Base-by-base conservation (phyloP, 2,888 invertebrate species). In the Noctua janthe region DNA sequence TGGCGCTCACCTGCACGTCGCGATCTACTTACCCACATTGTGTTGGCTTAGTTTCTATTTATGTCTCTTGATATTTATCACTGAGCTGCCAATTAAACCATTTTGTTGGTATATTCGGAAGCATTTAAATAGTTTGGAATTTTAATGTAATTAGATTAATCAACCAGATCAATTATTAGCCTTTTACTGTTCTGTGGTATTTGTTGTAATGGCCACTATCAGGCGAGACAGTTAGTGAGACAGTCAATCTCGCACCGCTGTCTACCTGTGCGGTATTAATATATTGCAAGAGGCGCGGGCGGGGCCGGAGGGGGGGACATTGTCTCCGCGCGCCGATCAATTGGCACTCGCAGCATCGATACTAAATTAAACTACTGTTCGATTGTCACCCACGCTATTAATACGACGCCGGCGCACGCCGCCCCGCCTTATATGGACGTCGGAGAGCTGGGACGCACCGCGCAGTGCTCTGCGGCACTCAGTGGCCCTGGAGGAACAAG, bases 321-420 rank as follows among this genome's bases (percentile, higher is more conserved):
- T 80, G 80, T 84, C 80, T 83, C 71, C 81, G 81, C 76, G 69
- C 74, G 80, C 82, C 81, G 77, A 84, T 78, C 85, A 79, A 90
- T 89, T 90, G 90, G 87, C 90, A 82, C 80, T 73, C 74, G 54
- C 20, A 49, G 70, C 85, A 89, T 89, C 85, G 90, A 86, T 84
- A 89, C 90, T 87, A 87, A 90, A 88, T 90, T 90, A 90, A 89
- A 87, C 90, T 79, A 56, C 74, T 64, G 85, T 87, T 89, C 85
- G 81, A 90, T 90, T 90, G 86, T 89, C 83, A 84, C 78, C 54
- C 43, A 69, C 72, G 74, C 81, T 90, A 90, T 83, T 81, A 77
- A 90, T 90, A 90, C 75, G 71, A 11, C 80, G 72, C 43, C 62
- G 71, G 75, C 81, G 77, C 86, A 76, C 59, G 51, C 69, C 76